A percentile compares a stretch with the other conserved stretches of the same genome.
Conservation (phyloP, 1,140 invertebrate genomes). For the Nymphalis io region DNA sequence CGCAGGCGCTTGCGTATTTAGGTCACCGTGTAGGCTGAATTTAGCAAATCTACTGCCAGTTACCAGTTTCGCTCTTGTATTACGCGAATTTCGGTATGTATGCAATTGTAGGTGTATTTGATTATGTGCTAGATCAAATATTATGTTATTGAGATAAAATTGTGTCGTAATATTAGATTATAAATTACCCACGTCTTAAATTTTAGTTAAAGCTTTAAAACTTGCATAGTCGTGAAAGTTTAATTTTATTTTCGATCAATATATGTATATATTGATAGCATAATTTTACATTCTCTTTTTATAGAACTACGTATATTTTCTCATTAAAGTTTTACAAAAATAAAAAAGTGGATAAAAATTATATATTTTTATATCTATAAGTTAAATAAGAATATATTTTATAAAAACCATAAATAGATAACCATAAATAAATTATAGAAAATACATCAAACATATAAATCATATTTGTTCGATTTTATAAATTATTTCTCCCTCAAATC, state of each 20-base stretch:
- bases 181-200: not conserved
- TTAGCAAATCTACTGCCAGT: constrained; percentile 50
- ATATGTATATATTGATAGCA: no score
- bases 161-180: not conserved
- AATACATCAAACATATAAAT: not conserved
- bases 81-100: constrained; percentile 44
- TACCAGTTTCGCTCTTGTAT: constrained; percentile 29
- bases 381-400: no score
- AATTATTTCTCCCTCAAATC: constrained; percentile 52
- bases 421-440: no score
- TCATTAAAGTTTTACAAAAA: no score
- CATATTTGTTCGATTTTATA: constrained; percentile 32
- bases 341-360: no score
- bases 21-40: constrained; percentile 73
- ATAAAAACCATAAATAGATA: no score
- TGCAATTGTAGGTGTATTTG: constrained; percentile 37
- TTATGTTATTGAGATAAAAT: constrained; percentile 4
- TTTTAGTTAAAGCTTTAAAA: not conserved
- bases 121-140: not conserved
- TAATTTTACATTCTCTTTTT: no score
- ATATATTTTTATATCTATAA: no score
- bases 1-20: constrained; percentile 69
- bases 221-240: no score
- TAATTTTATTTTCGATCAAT: no score
- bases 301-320: no score